Evolutionary conservation across 2,797 vertebrate genomes (phyloP).

Genomic region (Tadarida brasiliensis): DNA sequence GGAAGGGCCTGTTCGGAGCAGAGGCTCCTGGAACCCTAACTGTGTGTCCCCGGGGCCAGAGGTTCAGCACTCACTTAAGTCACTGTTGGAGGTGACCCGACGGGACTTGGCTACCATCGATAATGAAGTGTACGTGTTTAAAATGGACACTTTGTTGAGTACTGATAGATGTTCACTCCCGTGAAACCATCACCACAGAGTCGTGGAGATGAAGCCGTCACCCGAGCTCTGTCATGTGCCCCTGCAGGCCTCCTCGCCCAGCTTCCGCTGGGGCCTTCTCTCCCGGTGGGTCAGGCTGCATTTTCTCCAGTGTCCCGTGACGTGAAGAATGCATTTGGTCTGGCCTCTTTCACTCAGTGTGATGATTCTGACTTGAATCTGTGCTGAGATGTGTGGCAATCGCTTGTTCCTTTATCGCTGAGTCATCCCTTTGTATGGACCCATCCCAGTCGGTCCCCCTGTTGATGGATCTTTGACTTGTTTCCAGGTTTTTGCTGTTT

Average conservation of each 20-base stretch:
- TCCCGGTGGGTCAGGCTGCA: background rate
- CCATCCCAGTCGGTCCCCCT: accelerated
- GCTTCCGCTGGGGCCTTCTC: background rate
- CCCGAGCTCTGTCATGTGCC: background rate
- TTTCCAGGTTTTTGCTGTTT: background rate
- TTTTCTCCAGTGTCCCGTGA: background rate
- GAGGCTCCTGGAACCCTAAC: background rate
- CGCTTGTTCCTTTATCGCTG: background rate
- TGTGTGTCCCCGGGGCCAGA: background rate
- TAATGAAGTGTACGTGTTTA: background rate
- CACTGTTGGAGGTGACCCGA: background rate
- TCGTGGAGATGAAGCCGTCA: background rate
- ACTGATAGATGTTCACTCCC: accelerated
- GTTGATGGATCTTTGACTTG: background rate
- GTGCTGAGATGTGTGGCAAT: background rate
- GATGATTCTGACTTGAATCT: background rate
- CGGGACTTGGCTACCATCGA: background rate
- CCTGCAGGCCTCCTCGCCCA: background rate
- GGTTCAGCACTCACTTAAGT: no score
- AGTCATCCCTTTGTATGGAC: background rate
- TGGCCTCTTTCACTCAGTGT: background rate
- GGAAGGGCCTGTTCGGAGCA: background rate
- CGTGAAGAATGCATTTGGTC: background rate
- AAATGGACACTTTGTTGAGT: no score
- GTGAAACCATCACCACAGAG: background rate